A percentile compares a stretch with the other conserved stretches of the same genome.
phyloP scores from a whole-genome alignment of 2,797 vertebrate species.

The Gallinago stenura region DNA sequence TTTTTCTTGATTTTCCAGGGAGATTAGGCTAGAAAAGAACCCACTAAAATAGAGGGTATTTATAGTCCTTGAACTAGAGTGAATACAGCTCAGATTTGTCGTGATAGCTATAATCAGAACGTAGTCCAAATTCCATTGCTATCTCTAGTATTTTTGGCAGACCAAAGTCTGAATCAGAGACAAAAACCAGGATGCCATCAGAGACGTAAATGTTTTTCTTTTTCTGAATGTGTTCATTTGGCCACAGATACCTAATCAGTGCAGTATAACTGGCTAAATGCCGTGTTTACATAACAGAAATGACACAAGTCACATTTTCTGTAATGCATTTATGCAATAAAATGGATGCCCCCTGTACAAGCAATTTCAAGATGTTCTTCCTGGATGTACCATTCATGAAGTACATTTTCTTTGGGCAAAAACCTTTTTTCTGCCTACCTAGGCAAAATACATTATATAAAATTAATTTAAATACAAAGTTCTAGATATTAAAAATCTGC shows the following conservation, averaged over 20 bases:
- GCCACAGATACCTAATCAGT: not conserved
- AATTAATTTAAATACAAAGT: not conserved
- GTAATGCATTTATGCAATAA: not conserved
- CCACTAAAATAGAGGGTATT: not conserved
- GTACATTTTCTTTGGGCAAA: not conserved
- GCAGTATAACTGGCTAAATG: not conserved
- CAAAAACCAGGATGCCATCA: not conserved
- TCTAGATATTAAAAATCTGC: not conserved
- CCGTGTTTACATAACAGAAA: not conserved
- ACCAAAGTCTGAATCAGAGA: not conserved
- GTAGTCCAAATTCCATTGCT: constrained; percentile 28
- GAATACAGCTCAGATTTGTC: not conserved
- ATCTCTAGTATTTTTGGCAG: constrained; percentile 49
- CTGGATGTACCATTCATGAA: not conserved
- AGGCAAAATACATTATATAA: not conserved
- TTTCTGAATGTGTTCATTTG: not conserved
- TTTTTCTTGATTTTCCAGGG: not conserved
- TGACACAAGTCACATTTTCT: not conserved
- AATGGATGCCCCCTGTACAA: not conserved
- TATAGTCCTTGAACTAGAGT: not conserved
- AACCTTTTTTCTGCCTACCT: not conserved
- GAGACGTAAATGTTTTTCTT: constrained; percentile 6
- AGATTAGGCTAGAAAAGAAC: not conserved
- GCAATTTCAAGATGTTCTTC: not conserved
- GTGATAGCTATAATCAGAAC: constrained; percentile 7